Percentiles rank a stretch among this genome's conserved stretches.
These are phyloP conservation scores for Muntiacus muntjak DNA, from an alignment of 2,113 vertebrate species.

Conservation along the genomic window DNA sequence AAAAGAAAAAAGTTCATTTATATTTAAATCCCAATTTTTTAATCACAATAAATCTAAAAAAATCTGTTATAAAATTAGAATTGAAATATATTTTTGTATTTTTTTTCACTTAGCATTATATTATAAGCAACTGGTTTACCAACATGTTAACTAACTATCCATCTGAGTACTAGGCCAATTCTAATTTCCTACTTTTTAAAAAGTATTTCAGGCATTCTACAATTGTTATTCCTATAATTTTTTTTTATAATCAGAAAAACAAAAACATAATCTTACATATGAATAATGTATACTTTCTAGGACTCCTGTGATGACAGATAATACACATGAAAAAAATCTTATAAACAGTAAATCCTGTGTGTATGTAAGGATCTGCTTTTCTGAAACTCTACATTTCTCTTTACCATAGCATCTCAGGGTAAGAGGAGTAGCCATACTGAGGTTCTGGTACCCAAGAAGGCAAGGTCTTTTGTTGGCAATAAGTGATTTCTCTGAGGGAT, in stretches of 20 bases:
- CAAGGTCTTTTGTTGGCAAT: not conserved
- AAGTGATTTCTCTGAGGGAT: not conserved
- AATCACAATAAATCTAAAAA: not conserved
- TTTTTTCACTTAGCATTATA: not conserved
- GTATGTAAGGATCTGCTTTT: not conserved
- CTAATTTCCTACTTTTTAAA: not conserved
- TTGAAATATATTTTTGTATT: not conserved
- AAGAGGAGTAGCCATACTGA: not conserved
- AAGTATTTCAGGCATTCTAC: not conserved
- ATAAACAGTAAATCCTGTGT: not conserved
- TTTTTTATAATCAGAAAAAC: not conserved
- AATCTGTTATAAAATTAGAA: not conserved
- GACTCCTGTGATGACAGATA: not conserved
- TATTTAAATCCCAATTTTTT: not conserved
- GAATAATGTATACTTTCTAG: not conserved
- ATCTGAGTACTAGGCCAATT: not conserved
- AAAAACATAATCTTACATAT: not conserved
- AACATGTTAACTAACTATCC: not conserved
- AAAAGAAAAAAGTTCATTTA: not conserved
- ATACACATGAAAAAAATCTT: not conserved
- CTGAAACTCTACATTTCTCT: not conserved
- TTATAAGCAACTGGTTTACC: not conserved
- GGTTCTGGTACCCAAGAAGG: not conserved
- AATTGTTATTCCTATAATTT: not conserved
- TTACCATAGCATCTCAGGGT: not conserved